phyloP scores from a whole-genome alignment of 2,797 vertebrate genomes.

The Sorex maritimensis region DNA sequence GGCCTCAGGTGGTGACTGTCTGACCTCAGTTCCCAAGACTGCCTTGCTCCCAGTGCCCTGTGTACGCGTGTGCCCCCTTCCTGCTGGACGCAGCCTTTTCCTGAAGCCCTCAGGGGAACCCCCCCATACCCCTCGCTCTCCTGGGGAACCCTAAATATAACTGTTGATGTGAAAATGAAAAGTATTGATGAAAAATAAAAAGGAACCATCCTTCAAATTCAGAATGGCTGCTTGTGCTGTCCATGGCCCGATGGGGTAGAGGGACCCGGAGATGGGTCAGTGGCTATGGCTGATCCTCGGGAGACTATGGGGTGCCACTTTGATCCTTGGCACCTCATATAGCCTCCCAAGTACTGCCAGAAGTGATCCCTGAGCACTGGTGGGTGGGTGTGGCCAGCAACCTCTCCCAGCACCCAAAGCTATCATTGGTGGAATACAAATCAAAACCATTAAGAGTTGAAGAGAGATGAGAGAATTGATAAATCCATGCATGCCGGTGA shows the following conservation, averaged over 20 bases:
- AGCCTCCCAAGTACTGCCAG: no score
- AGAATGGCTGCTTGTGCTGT: conserved; percentile 83
- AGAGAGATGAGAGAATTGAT: neutral
- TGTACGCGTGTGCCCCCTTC: neutral
- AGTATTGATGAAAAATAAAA: conserved; percentile 84
- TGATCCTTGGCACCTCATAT: no score
- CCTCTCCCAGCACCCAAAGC: no score
- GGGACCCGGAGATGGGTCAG: no score
- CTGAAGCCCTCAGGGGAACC: conserved; percentile 62
- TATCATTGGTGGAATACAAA: neutral
- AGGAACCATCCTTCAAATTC: conserved; percentile 83
- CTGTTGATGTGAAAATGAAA: conserved; percentile 84
- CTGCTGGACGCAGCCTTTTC: conserved; percentile 73
- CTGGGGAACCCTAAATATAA: conserved; percentile 65
- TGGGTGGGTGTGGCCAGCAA: no score
- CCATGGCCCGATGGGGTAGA: no score
- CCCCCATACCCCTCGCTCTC: conserved; percentile 69
- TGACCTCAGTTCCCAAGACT: conserved; percentile 80
- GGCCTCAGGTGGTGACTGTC: conserved; percentile 81
- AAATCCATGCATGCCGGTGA: neutral
- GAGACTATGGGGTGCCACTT: no score
- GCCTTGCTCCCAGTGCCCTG: conserved; percentile 80
- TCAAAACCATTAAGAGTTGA: conserved; percentile 3
- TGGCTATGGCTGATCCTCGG: no score
- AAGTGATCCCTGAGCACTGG: no score